Base-by-base conservation (phyloP, 2,113 vertebrate genomes). In the Erpornis zantholeuca region DNA sequence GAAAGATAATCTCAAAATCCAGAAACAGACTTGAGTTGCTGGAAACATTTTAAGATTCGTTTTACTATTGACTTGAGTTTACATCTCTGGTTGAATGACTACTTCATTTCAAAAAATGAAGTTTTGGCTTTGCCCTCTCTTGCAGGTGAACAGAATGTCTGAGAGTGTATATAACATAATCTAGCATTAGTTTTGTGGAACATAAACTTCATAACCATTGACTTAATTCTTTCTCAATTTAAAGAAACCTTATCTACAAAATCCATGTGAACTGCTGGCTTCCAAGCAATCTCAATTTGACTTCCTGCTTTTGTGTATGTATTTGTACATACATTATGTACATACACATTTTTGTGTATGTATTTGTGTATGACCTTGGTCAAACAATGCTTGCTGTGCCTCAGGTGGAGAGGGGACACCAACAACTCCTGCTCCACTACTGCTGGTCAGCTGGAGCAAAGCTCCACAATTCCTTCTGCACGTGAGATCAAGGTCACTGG, bases 401-500 rank as follows among this genome's bases (percentile, higher is more conserved):
- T 27, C 61, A 44, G 18, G 28, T 42, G 65, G 27, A 45, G 28
- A 10, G 47, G 17, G 15, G 52, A 47, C 53, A 85, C 28, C 40
- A 85, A 2, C 27, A 78, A 54, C 25, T 59, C 50, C 54, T 0
- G 5, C 42, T 63, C 6, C 80, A 23, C 45, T 44, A 7, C 40
- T 76, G 24, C 49, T 2, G 2, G 19, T 71, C 60, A 70, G 23
- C 33, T 84, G 49, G 33, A 89, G 35, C 4, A 4, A 49, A 75
- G 22, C 35, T 45, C 27, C n/a, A 7, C 27, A 65, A 22, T n/a
- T 45, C 12, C 1, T 63, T 38, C 23, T 38, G 23, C 0, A 0
- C 42, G 28, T 9, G 11, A 82, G 35, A 38, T 38, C 25, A 61
- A 45, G 28, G 35, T 73, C 50, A 77, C 2, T 36, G 38, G 25